phyloP scores from a whole-genome alignment of 2,888 invertebrate species.

The Agapetus fuscipes region DNA sequence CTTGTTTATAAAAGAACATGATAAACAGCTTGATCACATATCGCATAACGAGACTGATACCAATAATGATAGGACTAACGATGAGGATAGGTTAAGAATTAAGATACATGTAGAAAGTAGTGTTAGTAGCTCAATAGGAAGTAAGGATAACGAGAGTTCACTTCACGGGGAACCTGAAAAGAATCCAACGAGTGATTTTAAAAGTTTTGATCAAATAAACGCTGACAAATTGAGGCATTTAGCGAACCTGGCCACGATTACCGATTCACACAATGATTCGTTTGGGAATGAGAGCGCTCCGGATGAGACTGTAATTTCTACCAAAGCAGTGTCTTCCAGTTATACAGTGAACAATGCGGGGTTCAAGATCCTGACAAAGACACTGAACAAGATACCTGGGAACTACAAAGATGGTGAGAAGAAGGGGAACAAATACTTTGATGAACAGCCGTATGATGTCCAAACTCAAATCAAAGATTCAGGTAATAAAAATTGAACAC shows the following conservation, averaged over 20 bases:
- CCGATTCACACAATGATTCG: slow-evolving; percentile 42
- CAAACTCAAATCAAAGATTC: slow-evolving; percentile 9
- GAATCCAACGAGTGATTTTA: slow-evolving; percentile 28
- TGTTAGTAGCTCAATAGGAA: slow-evolving; percentile 32
- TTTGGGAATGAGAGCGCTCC: slow-evolving; percentile 29
- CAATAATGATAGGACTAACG: not conserved
- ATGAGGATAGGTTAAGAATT: not conserved
- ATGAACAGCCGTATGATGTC: slow-evolving; percentile 28
- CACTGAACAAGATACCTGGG: slow-evolving; percentile 46
- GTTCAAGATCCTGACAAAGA: slow-evolving; percentile 55
- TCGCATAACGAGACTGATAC: not conserved
- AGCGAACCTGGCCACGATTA: slow-evolving; percentile 47
- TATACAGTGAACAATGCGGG: slow-evolving; percentile 55
- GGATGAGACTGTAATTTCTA: slow-evolving; percentile 45
- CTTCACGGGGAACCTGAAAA: no score
- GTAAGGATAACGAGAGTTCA: slow-evolving; percentile 40
- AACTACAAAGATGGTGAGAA: slow-evolving; percentile 39
- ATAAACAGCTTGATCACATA: not conserved
- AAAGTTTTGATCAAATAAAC: slow-evolving; percentile 30
- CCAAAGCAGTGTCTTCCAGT: slow-evolving; percentile 51
- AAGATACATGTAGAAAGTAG: slow-evolving; percentile 40
- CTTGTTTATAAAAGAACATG: no score
- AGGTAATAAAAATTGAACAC: slow-evolving; percentile 5
- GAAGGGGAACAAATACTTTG: slow-evolving; percentile 30
- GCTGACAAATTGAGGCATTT: slow-evolving; percentile 44